phyloP scores from a whole-genome alignment of 2,888 invertebrate species.

The Aspidiotus rigidus region DNA sequence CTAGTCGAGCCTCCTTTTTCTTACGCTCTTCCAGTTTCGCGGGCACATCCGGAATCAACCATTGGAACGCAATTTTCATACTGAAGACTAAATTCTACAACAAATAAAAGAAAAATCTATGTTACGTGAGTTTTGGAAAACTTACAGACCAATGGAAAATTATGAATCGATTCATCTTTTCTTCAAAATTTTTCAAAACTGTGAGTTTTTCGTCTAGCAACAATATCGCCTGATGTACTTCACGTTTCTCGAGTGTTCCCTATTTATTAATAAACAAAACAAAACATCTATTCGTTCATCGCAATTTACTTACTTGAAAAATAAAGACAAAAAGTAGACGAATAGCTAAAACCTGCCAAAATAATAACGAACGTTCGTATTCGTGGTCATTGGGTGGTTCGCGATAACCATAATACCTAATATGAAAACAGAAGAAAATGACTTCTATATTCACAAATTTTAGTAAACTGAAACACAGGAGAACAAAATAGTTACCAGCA shows the following conservation, averaged over 20 bases:
- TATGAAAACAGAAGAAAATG: conserved; percentile 35
- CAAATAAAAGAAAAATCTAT: background rate
- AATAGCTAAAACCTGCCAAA: conserved; percentile 85
- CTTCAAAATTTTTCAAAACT: no score
- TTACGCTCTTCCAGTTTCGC: conserved; percentile 73
- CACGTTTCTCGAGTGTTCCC: no score
- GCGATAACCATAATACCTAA: conserved; percentile 78
- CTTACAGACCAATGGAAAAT: no score
- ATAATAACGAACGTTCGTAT: conserved; percentile 64
- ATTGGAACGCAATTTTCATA: conserved; percentile 79
- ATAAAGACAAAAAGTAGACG: conserved; percentile 83
- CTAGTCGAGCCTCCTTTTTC: conserved; percentile 77
- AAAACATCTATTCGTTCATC: background rate
- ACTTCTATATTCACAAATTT: background rate
- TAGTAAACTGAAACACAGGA: no score
- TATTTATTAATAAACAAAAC: no score
- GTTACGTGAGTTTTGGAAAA: no score
- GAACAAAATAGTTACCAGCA: conserved; percentile 51
- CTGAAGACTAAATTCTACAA: conserved; percentile 79
- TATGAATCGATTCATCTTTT: no score
- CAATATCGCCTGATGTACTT: no score
- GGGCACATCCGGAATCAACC: conserved; percentile 91
- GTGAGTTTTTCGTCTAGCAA: no score
- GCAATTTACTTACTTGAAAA: conserved; percentile 68
- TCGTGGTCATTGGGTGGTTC: conserved; percentile 49